A percentile compares a stretch with the other conserved stretches of the same genome.
Conservation (phyloP, 1,140 invertebrate species). For the Chironomus striatipennis region DNA sequence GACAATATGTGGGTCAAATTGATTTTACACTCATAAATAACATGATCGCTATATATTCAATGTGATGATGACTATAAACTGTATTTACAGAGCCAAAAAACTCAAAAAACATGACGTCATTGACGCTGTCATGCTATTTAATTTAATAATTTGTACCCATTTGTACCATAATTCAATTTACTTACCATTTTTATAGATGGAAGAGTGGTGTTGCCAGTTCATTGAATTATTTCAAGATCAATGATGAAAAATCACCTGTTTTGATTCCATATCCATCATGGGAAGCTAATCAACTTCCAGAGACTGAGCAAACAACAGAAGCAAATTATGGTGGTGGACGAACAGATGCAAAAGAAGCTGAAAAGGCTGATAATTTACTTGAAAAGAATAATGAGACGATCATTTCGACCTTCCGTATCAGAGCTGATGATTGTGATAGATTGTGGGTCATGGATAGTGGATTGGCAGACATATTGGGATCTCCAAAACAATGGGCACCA, state of each 20-base stretch:
- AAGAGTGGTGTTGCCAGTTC: conserved; percentile 61
- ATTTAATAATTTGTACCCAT: background rate
- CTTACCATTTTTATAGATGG: conserved; percentile 45
- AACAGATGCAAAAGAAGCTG: conserved; percentile 36
- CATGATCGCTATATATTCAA: too few species aligned
- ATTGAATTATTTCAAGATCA: conserved; percentile 57
- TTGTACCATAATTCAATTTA: background rate
- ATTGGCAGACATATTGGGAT: conserved; percentile 58
- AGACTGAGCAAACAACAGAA: conserved; percentile 31
- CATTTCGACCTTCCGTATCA: conserved; percentile 55
- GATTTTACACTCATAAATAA: too few species aligned
- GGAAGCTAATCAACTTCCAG: conserved; percentile 51
- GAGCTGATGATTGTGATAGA: conserved; percentile 58
- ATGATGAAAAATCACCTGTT: conserved; percentile 49
- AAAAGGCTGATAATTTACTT: conserved; percentile 35
- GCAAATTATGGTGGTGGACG: conserved; percentile 33
- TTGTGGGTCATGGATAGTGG: conserved; percentile 68
- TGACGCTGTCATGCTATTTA: background rate
- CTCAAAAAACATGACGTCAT: background rate
- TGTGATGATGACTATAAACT: too few species aligned
- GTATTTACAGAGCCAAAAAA: background rate
- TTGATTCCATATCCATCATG: conserved; percentile 60
- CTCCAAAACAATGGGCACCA: conserved; percentile 48
- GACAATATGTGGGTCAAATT: too few species aligned
- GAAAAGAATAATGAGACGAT: conserved; percentile 47